Evolutionary conservation across 2,888 invertebrate species (phyloP).

Genomic region (Corbicula japonica): DNA sequence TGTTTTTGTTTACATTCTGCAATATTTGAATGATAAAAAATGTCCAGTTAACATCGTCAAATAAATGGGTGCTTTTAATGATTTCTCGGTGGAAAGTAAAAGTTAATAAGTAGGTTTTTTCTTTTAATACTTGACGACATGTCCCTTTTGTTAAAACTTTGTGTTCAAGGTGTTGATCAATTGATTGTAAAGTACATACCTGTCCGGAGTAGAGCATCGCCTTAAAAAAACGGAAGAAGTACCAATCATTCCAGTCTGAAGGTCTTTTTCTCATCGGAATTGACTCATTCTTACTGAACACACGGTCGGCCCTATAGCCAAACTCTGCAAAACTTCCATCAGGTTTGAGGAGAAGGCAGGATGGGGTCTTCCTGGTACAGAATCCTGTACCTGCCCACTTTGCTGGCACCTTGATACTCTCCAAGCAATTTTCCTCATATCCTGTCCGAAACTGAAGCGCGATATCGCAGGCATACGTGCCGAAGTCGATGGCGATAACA

Average conservation of each 20-base stretch:
- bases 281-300: neutral
- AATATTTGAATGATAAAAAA: no score
- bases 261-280: no score
- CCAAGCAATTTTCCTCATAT: constrained; percentile 1
- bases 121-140: no score
- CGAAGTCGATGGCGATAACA: constrained; percentile 48
- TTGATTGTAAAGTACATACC: no score
- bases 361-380: constrained; percentile 28
- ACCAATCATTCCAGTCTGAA: neutral
- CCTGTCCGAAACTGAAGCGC: constrained; percentile 31
- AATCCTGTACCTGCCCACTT: constrained; percentile 23
- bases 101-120: no score
- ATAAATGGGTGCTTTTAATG: no score
- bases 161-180: no score
- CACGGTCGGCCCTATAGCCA: neutral
- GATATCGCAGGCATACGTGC: constrained; percentile 32
- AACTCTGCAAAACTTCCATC: constrained; percentile 1
- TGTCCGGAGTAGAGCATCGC: neutral
- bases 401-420: neutral
- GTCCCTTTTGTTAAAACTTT: no score
- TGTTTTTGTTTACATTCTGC: no score
- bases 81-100: no score
- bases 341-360: constrained; percentile 26
- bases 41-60: no score
- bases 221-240: neutral